Base-by-base conservation (phyloP, 2,797 vertebrate species). In the Hephaestus fuliginosus region DNA sequence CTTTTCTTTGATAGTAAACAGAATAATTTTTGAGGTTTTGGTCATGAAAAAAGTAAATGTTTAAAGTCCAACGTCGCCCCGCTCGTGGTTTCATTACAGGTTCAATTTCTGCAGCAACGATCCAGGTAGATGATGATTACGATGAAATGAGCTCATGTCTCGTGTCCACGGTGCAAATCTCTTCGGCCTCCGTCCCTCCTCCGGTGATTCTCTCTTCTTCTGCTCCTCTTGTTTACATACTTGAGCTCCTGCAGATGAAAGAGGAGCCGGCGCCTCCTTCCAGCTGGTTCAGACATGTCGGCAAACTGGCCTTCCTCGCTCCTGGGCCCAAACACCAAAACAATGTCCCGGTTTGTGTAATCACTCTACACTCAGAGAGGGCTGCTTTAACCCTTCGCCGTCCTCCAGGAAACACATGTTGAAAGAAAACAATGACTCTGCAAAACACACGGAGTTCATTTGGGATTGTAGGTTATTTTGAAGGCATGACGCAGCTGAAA, bases 181-280 rank as follows among this genome's bases (percentile, higher is more conserved):
- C 53, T 10, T 55, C 1, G 58, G 49, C 39, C 71, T 20, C 4
- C 2, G 39, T 58, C 51, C 49, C 64, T 69, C 28, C 58, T 69
- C 28, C 17, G 51, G 49, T 70, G 67, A 30, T 36, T 74, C 57
- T 41, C 13, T 0, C 30, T 51, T 20, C 52, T 12, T 20, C 70
- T 43, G 70, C 74, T 82, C 36, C 49, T 76, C 66, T 81, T 95
- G 94, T 95, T 96, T 95, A 95, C 95, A 95, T 96, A 90, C 91
- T 90, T 84, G 25, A 75, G 83, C 65, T 80, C 51, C 82, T 70
- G 80, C 80, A 95, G 87, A 94, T 95, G 91, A 94, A 94, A 94
- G 90, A 56, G 60, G 70, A 89, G 84, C 84, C 55, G 68, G 84
- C 51, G 55, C 83, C 91, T 88, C 84, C 70, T 81, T 63, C 78